Base-by-base conservation (phyloP, 2,797 vertebrate genomes). In the Sciaenops ocellatus region DNA sequence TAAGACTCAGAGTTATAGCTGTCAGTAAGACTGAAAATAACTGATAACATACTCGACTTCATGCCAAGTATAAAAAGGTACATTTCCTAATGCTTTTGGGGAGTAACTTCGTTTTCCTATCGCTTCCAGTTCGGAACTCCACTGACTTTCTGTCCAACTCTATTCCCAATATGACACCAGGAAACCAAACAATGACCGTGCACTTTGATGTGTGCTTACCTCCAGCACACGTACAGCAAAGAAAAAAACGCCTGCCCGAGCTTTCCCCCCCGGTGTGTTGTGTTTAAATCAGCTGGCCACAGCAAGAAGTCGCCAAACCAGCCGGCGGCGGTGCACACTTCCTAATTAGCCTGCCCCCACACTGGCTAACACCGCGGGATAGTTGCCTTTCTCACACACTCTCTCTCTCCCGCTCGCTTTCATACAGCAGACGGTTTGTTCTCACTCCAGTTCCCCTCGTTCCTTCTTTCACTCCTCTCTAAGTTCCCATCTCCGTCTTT, bases 281-380 rank as follows among this genome's bases (percentile, higher is more conserved):
- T 79, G 80, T 83, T 91, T 71, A 78, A 85, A 84, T 87, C 85
- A 85, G 82, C 83, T 68, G 55, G 68, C 75, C 81, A 1, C 76
- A 83, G 77, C 80, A 28, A 84, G 80, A 70, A 90, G 86, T 82
- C 79, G 5, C 81, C 79, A 50, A 76, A 81, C 54, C 78, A 79
- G 87, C 85, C 84, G 28, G 78, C 71, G 66, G 80, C 76, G 3
- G 70, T 12, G 15, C 83, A 83, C 85, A 51, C 76, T 69, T 87
- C 73, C 90, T 90, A 93, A 93, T 94, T 94, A 93, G 89, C 70
- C 85, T 82, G 83, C 82, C 82, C 85, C 84, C 86, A 86, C 82
- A 75, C 84, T 75, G 85, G 63, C 85, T 61, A n/a, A 67, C 87
- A 56, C 89, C 55, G 60, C 83, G 12, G 86, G 89, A 86, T 64